phyloP scores from a whole-genome alignment of 2,888 invertebrate species.

The Drosophila greeni region DNA sequence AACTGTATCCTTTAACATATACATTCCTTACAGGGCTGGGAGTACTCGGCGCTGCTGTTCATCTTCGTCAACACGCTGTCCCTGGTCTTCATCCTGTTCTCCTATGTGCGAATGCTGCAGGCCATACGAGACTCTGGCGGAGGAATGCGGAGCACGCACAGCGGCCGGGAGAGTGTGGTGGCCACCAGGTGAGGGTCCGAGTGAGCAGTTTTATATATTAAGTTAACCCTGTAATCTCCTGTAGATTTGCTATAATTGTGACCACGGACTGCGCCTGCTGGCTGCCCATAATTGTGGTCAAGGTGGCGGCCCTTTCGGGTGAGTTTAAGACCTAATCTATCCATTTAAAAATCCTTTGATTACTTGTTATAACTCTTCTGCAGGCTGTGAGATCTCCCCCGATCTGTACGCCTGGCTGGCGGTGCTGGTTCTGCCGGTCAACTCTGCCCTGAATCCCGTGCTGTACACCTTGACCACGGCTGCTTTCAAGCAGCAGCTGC shows the following conservation, averaged over 20 bases:
- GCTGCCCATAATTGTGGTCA: slow-evolving; percentile 82
- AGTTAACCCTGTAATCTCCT: neutral
- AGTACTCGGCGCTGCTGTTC: slow-evolving; percentile 82
- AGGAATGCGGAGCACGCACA: slow-evolving; percentile 81
- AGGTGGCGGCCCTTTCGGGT: slow-evolving; percentile 81
- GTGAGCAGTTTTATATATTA: neutral
- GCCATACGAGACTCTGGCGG: slow-evolving; percentile 81
- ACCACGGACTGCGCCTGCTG: slow-evolving; percentile 82
- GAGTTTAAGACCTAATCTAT: slow-evolving; percentile 19
- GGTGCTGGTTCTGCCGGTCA: slow-evolving; percentile 82
- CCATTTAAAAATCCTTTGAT: neutral
- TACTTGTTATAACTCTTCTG: neutral
- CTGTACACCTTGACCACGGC: slow-evolving; percentile 82
- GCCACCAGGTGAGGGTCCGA: slow-evolving; percentile 79
- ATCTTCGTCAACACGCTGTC: slow-evolving; percentile 81
- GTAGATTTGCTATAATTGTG: slow-evolving; percentile 81
- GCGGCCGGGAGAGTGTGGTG: slow-evolving; percentile 81
- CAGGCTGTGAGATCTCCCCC: slow-evolving; percentile 81
- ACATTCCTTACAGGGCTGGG: slow-evolving; percentile 80
- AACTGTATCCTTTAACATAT: neutral
- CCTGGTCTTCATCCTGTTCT: slow-evolving; percentile 81
- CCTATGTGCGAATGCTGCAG: slow-evolving; percentile 81
- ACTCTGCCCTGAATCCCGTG: slow-evolving; percentile 83
- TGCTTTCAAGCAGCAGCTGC: slow-evolving; percentile 81
- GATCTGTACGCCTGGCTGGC: slow-evolving; percentile 82